Conservation (phyloP, 2,113 vertebrate species). For the Saccopteryx bilineata region DNA sequence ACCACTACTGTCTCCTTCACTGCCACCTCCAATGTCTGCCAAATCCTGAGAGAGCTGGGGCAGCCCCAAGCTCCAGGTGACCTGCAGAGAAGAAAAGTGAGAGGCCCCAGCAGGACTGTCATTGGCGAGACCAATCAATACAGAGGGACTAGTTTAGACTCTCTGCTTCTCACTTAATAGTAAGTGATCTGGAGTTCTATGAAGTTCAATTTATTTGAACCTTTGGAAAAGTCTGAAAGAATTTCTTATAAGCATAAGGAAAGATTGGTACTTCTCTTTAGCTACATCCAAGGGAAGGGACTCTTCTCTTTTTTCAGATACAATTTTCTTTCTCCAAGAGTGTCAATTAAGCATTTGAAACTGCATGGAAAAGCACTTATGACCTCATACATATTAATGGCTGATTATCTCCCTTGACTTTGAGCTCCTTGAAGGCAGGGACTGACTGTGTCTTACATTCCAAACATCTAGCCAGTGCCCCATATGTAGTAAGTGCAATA, state of each 20-base stretch:
- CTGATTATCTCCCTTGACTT: slow-evolving; percentile 21
- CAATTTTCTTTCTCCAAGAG: slow-evolving; percentile 55
- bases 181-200: neutral
- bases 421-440: neutral
- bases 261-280: slow-evolving; percentile 21
- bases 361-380: neutral
- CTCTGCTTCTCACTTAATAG: neutral
- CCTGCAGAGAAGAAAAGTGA: slow-evolving; percentile 82
- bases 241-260: slow-evolving; percentile 38
- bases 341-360: slow-evolving; percentile 54
- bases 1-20: slow-evolving; percentile 88
- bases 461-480: neutral
- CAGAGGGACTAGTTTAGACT: neutral
- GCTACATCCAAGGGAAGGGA: slow-evolving; percentile 4
- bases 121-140: slow-evolving; percentile 11
- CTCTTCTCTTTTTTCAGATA: neutral
- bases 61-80: slow-evolving; percentile 86
- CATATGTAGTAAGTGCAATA: slow-evolving; percentile 20
- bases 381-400: slow-evolving; percentile 23
- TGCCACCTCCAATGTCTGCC: slow-evolving; percentile 58
- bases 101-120: slow-evolving; percentile 79
- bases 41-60: slow-evolving; percentile 83
- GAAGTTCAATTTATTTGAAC: slow-evolving; percentile 51
- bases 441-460: slow-evolving; percentile 26
- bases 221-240: slow-evolving; percentile 32